Base-by-base conservation (phyloP, 2,113 vertebrate species). In the Macroglossus sobrinus region DNA sequence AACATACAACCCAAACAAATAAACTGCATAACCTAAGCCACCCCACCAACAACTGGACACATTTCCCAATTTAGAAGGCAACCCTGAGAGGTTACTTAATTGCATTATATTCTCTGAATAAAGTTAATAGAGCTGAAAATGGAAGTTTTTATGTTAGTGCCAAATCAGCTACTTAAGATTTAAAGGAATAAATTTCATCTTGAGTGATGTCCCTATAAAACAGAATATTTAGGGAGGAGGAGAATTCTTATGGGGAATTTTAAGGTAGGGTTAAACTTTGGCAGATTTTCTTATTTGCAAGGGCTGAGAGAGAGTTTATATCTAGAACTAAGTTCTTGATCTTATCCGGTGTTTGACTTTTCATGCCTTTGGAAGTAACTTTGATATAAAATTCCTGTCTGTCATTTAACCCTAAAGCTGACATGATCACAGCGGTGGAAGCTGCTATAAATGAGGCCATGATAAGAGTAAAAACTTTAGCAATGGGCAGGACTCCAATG, bases 1-100 rank as follows among this genome's bases (percentile, higher is more conserved):
- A 95, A 86, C 74, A 84, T 79, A 95, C 59, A 98, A 96, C 89
- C 89, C 94, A 97, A 96, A 95, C 94, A 97, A 97, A 94, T 84
- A 97, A 95, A 97, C 45, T 68, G 76, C 12, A 75, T 47, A 94
- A 80, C 24, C 72, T 82, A 94, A 95, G 92, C 72, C 95, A 96
- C 92, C 79, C 78, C 53, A 71, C 89, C 47, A 69, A 53, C 24
- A 80, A 92, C 66, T 71, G 91, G 69, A 81, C 53, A 57, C 74
- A 68, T 80, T 95, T 88, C n/a, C 84, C 61, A 30, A 63, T 95
- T 57, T 30, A 88, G 53, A 94, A 93, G 76, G 86, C 69, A 79
- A 96, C 63, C 38, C 82, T 82, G 26, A 92, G 93, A 84, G 96
- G 64, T 68, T 74, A 75, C 71, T 87, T 80, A 63, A 72, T 74